phyloP scores from a whole-genome alignment of 2,888 invertebrate genomes.

The Netelia virgata region DNA sequence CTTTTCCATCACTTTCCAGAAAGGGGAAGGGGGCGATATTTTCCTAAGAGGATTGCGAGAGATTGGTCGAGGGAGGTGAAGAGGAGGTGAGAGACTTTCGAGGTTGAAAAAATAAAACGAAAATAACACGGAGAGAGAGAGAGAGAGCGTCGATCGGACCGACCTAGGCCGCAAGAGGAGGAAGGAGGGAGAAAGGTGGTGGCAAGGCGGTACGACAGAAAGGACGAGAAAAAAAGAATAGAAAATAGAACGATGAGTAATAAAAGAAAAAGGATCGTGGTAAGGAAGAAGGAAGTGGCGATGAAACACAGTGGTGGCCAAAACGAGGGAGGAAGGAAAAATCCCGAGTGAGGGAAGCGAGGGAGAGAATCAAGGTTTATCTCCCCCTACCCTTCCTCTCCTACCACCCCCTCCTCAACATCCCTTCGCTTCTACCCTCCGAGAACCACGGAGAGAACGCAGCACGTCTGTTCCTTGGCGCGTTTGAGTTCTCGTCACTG shows the following conservation, averaged over 20 bases:
- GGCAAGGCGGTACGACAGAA: slow-evolving; percentile 32
- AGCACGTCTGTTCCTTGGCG: slow-evolving; percentile 41
- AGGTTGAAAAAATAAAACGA: slow-evolving; percentile 11
- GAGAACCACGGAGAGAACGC: slow-evolving; percentile 11
- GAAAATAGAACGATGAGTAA: background rate
- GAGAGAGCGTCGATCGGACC: slow-evolving; percentile 24
- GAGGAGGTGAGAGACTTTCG: background rate
- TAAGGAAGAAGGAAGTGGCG: slow-evolving; percentile 15
- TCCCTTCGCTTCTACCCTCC: background rate
- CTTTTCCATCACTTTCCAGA: slow-evolving; percentile 54
- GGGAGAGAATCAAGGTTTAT: slow-evolving; percentile 17
- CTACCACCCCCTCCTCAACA: no score
- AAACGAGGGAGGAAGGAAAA: slow-evolving; percentile 27
- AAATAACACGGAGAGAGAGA: background rate
- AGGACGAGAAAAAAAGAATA: slow-evolving; percentile 36
- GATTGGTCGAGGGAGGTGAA: slow-evolving; percentile 28
- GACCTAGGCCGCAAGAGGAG: slow-evolving; percentile 1
- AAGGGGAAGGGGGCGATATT: slow-evolving; percentile 17
- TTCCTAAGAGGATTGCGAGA: slow-evolving; percentile 48
- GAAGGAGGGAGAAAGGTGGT: slow-evolving; percentile 17
- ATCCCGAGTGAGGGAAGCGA: background rate
- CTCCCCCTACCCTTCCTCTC: no score
- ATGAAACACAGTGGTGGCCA: slow-evolving; percentile 16
- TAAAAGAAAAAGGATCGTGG: background rate
- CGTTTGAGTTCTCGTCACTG: slow-evolving; percentile 50